Evolutionary conservation across 2,113 vertebrate species (phyloP), one percentile per base, ranked within the genome.

Genomic region (Tretioscincus oriximinensis): DNA sequence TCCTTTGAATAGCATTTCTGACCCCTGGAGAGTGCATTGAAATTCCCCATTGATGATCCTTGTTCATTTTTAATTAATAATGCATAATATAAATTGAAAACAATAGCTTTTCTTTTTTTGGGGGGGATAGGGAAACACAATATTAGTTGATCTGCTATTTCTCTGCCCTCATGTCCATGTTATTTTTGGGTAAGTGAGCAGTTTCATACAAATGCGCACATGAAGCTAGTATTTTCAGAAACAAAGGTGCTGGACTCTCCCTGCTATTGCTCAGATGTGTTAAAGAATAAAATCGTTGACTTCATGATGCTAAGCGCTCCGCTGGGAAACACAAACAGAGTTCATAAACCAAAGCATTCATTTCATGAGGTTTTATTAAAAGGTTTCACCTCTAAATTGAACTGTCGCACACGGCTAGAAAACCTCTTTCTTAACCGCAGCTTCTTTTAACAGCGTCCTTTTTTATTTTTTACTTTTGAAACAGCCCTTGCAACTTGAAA

Each of bases 301-400:
- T 93, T 88, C 91, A 85, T 89, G 88, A 91, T 78, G 86, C 88
- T 93, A 90, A 96, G 93, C 89, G 93, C 93, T 95, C 94, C 92
- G 65, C 88, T 88, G 93, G 93, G 95, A 93, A 93, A 92, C 93
- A 93, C 94, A 95, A 94, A 92, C 93, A 94, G 91, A 94, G 88
- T 86, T 84, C 90, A 92, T 95, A 94, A 95, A 95, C 91, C 92
- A 88, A 94, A 92, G 92, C 93, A 94, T 94, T 95, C 93, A 92
- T 94, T 95, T 84, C 94, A 92, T 65, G 88, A 93, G 93, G 84
- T 92, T 94, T 95, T 95, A 95, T 96, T 96, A 95, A 96, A 94
- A 95, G 94, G 91, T 92, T 95, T 96, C 95, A 95, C 94, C 95
- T 95, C 92, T 94, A 95, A 95, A 95, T 94, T 94, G 95, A 95